Conservation (phyloP, 2,797 vertebrate species). For the Sarcoramphus papa region DNA sequence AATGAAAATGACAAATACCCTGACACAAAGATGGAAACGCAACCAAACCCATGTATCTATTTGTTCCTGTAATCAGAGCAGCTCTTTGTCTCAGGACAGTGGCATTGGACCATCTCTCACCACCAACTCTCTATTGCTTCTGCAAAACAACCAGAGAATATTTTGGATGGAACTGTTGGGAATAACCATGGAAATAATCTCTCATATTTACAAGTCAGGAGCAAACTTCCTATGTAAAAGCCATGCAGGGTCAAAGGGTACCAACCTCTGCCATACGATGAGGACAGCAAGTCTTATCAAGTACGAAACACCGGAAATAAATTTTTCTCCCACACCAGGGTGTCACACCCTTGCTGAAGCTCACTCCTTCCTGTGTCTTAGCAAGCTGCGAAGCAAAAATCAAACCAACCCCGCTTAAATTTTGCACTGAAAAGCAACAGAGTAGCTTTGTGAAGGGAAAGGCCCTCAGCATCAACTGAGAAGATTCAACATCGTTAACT, state of each 20-base stretch:
- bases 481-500: background rate
- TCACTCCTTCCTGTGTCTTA: background rate
- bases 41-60: background rate
- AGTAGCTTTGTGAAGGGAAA: background rate
- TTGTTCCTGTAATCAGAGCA: background rate
- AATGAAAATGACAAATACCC: background rate
- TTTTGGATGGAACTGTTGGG: background rate
- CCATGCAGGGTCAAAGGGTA: background rate
- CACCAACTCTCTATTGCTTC: background rate
- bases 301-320: background rate
- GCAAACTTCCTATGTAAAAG: background rate
- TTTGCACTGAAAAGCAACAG: background rate
- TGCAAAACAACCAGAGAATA: background rate
- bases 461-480: background rate
- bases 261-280: background rate
- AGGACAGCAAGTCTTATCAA: background rate
- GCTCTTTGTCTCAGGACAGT: background rate
- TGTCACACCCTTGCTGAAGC: background rate
- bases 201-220: background rate
- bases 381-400: background rate
- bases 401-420: background rate
- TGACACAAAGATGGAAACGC: background rate
- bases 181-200: background rate
- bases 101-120: background rate
- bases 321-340: background rate